Conservation (phyloP, 1,140 invertebrate genomes). For the Apis laboriosa region DNA sequence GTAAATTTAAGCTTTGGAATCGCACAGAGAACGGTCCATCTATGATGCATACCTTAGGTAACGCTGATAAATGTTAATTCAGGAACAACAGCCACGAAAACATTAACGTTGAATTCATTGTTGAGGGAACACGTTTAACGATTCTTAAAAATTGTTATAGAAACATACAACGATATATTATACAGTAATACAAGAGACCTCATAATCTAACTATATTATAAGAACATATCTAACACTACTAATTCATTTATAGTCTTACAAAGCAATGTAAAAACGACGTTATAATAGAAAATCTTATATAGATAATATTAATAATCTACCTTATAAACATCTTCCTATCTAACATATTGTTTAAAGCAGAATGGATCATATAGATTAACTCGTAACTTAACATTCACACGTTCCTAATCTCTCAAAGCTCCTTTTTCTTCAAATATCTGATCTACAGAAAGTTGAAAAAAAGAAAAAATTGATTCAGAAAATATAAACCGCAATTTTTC, state of each 20-base stretch:
- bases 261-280: constrained; percentile 37
- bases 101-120: background rate
- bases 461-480: background rate
- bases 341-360: constrained; percentile 17
- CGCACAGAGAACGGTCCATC: constrained; percentile 14
- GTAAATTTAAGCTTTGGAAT: constrained; percentile 45
- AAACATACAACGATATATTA: constrained; percentile 32
- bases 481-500: background rate
- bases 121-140: constrained; percentile 11
- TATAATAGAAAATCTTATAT: constrained; percentile 37
- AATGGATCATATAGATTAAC: background rate
- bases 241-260: constrained; percentile 16
- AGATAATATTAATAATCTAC: constrained; percentile 36
- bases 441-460: background rate
- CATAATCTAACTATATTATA: constrained; percentile 10
- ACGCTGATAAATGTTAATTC: constrained; percentile 34
- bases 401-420: background rate
- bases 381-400: background rate
- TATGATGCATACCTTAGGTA: constrained; percentile 26
- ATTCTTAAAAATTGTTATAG: constrained; percentile 26
- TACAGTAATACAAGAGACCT: constrained; percentile 12
- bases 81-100: constrained; percentile 2
- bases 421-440: too few species aligned
- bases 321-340: constrained; percentile 28
- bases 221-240: constrained; percentile 22